Evolutionary conservation across 1,140 invertebrate genomes (phyloP).

Genomic region (honey bee (Apis mellifera)): DNA sequence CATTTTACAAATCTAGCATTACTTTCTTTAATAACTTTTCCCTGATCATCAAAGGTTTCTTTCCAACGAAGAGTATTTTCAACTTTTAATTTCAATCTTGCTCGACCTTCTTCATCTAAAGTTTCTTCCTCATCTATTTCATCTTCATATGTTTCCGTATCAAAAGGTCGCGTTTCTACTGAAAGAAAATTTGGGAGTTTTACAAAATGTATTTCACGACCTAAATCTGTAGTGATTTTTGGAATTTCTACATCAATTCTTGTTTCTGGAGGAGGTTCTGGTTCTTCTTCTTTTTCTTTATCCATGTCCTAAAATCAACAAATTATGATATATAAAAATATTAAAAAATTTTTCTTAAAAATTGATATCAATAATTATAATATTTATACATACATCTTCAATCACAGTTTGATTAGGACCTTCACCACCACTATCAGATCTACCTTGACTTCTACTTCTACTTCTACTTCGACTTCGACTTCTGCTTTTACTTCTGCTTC

Average conservation of each 20-base stretch:
- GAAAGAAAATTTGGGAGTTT: slow-evolving; percentile 97
- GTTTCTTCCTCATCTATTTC: slow-evolving; percentile 99
- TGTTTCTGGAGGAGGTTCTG: slow-evolving; percentile 93
- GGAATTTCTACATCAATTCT: slow-evolving; percentile 98
- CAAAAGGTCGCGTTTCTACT: slow-evolving; percentile 96
- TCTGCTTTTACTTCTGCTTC: too few species aligned
- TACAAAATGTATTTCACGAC: slow-evolving; percentile 96
- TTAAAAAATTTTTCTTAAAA: not conserved
- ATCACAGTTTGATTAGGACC: slow-evolving; percentile 71
- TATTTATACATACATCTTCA: slow-evolving; percentile 78
- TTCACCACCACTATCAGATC: slow-evolving; percentile 74
- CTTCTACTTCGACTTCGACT: slow-evolving; percentile 64
- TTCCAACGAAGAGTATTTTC: slow-evolving; percentile 99
- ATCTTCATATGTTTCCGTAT: slow-evolving; percentile 97
- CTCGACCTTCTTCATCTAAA: slow-evolving; percentile 97
- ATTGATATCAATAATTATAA: not conserved
- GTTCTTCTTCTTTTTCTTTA: slow-evolving; percentile 87
- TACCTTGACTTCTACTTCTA: slow-evolving; percentile 70
- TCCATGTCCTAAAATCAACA: slow-evolving; percentile 79
- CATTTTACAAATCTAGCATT: slow-evolving; percentile 98
- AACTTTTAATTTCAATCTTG: slow-evolving; percentile 95
- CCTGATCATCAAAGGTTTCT: slow-evolving; percentile 91
- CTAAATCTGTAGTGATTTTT: slow-evolving; percentile 95
- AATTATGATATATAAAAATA: slow-evolving; percentile 27
- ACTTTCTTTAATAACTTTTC: slow-evolving; percentile 93